These are phyloP conservation scores for Odocoileus virginianus DNA, from an alignment of 2,113 vertebrate species.

Conservation along the genomic window DNA sequence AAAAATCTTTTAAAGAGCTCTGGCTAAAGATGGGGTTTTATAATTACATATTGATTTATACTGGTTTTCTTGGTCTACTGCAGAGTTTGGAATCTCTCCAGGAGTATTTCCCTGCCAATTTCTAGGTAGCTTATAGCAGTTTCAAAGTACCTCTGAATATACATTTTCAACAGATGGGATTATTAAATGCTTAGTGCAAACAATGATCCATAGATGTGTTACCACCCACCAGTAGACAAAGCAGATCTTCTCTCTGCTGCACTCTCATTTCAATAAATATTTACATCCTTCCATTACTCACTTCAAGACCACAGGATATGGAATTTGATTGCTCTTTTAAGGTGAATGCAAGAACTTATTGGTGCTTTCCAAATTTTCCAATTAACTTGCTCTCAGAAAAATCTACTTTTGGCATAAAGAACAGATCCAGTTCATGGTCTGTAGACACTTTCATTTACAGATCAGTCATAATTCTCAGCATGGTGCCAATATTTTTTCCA, in stretches of 20 bases:
- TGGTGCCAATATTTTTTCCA: not conserved
- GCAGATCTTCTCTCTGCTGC: not conserved
- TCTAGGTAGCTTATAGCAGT: conserved; percentile 55
- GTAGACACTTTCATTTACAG: not conserved
- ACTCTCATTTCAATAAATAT: conserved; percentile 54
- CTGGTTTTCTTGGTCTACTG: conserved; percentile 19
- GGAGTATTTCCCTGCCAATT: conserved; percentile 46
- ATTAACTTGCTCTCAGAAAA: conserved; percentile 18
- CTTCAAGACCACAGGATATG: not conserved
- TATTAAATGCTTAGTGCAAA: conserved; percentile 62
- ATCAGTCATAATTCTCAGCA: not conserved
- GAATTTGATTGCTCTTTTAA: conserved; percentile 58
- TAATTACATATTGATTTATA: conserved; percentile 63
- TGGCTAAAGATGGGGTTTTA: conserved; percentile 14
- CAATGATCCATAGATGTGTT: conserved; percentile 55
- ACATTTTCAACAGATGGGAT: conserved; percentile 60
- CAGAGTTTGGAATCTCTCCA: conserved; percentile 45
- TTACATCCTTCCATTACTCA: conserved; percentile 50
- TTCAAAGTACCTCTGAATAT: conserved; percentile 43
- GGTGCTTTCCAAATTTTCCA: conserved; percentile 12
- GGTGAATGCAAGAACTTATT: not conserved
- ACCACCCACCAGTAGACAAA: conserved; percentile 44
- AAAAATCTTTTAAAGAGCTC: not conserved
- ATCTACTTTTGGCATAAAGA: not conserved
- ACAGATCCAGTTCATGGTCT: not conserved